These are phyloP conservation scores for Zeugodacus cucurbitae DNA, from an alignment of 1,140 invertebrate genomes.

Conservation along the genomic window DNA sequence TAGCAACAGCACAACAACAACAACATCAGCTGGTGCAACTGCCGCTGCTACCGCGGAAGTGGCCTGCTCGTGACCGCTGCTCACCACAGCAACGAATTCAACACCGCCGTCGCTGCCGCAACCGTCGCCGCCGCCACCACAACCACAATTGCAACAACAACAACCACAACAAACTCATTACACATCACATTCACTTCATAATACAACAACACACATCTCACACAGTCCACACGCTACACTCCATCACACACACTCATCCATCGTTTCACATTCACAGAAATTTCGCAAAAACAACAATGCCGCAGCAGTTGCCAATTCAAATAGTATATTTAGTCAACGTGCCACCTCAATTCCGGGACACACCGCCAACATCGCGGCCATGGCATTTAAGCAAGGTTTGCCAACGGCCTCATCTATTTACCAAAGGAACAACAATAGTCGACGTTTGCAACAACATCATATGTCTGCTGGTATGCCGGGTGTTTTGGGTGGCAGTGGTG, in stretches of 20 bases:
- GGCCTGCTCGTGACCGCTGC: conserved; percentile 61
- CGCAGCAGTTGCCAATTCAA: conserved; percentile 61
- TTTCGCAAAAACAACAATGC: conserved; percentile 64
- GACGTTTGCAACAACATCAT: background rate
- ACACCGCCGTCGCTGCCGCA: conserved; percentile 44
- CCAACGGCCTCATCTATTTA: conserved; percentile 2
- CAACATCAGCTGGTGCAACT: conserved; percentile 39
- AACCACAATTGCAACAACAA: conserved; percentile 13
- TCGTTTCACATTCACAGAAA: conserved; percentile 57
- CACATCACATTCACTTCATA: background rate
- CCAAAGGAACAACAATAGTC: conserved; percentile 27
- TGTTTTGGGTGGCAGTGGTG: background rate
- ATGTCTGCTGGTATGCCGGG: background rate
- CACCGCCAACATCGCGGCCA: conserved; percentile 49
- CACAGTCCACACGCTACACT: background rate
- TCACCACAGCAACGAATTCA: conserved; percentile 47
- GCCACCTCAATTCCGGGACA: conserved; percentile 42
- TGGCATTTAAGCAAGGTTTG: conserved; percentile 28
- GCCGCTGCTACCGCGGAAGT: conserved; percentile 55
- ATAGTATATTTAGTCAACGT: conserved; percentile 64
- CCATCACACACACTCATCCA: conserved; percentile 42
- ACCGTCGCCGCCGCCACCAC: conserved; percentile 45
- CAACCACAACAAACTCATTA: conserved; percentile 41
- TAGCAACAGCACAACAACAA: conserved; percentile 28
- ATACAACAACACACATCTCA: too few relatives aligned